These are phyloP conservation scores for Tortricodes alternella DNA, from an alignment of 2,888 invertebrate species.

Conservation along the genomic window DNA sequence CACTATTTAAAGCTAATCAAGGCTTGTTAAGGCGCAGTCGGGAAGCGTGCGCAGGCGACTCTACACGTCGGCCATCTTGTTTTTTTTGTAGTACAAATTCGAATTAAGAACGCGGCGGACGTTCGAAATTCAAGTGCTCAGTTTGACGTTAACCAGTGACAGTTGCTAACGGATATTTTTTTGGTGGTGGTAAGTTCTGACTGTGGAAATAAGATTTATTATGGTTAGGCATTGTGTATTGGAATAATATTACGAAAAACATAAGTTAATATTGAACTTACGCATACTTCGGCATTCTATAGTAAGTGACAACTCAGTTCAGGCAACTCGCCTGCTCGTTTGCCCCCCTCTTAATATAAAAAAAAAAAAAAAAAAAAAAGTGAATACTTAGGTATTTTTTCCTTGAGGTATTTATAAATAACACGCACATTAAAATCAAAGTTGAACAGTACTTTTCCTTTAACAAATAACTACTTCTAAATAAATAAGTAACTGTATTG, in stretches of 20 bases:
- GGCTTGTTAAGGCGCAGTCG: slow-evolving; percentile 84
- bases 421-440: not conserved
- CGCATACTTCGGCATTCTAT: too few species aligned
- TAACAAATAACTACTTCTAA: not conserved
- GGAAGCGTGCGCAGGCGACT: slow-evolving; percentile 70
- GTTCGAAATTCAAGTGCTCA: slow-evolving; percentile 51
- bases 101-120: slow-evolving; percentile 61
- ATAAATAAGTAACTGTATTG: not conserved
- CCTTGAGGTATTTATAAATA: not conserved
- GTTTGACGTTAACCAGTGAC: slow-evolving; percentile 70
- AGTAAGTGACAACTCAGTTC: too few species aligned
- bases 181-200: slow-evolving; percentile 22
- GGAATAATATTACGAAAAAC: too few species aligned
- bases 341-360: too few species aligned
- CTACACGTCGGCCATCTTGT: slow-evolving; percentile 44
- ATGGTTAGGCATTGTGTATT: too few species aligned
- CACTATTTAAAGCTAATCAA: slow-evolving; percentile 87
- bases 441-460: slow-evolving; percentile 9
- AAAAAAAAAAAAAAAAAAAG: not conserved
- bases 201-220: not conserved
- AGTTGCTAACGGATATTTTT: slow-evolving; percentile 63
- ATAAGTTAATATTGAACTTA: too few species aligned
- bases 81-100: slow-evolving; percentile 54
- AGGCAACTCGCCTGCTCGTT: too few species aligned
- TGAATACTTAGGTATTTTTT: not conserved